Conservation (phyloP, 2,888 invertebrate species). For the Drosophila neonasuta region DNA sequence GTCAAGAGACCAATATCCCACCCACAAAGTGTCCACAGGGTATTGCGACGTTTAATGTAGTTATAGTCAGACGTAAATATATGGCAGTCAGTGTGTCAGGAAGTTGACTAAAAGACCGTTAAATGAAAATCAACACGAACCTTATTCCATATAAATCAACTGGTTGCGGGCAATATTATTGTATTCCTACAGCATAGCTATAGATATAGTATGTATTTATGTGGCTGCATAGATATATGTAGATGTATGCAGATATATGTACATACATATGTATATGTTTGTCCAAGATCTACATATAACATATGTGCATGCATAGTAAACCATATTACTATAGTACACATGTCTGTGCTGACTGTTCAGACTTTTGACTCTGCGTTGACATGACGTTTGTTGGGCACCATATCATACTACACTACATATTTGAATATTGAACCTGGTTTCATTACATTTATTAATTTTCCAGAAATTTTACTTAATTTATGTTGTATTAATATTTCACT, state of each 20-base stretch:
- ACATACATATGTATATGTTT: background rate
- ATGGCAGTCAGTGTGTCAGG: constrained; percentile 78
- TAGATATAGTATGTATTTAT: constrained; percentile 14
- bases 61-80: constrained; percentile 64
- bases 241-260: constrained; percentile 26
- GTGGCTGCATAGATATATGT: constrained; percentile 27
- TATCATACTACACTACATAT: constrained; percentile 47
- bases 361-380: constrained; percentile 77
- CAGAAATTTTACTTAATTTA: background rate
- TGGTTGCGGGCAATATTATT: constrained; percentile 57
- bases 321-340: constrained; percentile 19
- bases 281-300: background rate
- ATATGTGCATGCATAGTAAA: constrained; percentile 1
- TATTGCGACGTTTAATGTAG: constrained; percentile 46
- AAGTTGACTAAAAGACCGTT: constrained; percentile 79
- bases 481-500: background rate
- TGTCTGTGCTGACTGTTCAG: constrained; percentile 35
- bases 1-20: constrained; percentile 1
- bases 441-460: background rate
- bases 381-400: constrained; percentile 68
- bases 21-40: constrained; percentile 17
- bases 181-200: constrained; percentile 5
- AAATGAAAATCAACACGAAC: constrained; percentile 78
- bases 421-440: background rate
- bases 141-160: constrained; percentile 71